These are phyloP conservation scores for Tragulus kanchil DNA, from an alignment of 2,113 vertebrate species.

Conservation along the genomic window DNA sequence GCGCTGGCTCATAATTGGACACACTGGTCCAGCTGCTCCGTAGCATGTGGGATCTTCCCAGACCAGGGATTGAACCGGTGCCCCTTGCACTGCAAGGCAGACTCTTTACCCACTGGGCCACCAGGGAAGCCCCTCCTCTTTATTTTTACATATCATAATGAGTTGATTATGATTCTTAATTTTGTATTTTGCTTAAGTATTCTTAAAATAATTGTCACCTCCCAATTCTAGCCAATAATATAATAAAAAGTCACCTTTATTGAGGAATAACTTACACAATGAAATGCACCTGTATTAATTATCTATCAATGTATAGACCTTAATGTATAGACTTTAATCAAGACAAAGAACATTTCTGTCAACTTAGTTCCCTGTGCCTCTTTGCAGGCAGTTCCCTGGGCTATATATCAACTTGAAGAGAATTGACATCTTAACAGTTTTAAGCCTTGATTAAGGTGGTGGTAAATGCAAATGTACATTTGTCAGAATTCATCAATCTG, in stretches of 20 bases:
- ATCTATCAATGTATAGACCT: not conserved
- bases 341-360: not conserved
- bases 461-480: no score
- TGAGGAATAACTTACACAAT: not conserved
- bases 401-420: not conserved
- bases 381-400: not conserved
- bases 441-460: not conserved
- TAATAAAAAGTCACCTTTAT: slow-evolving; percentile 31
- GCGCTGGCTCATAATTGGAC: no score
- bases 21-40: no score
- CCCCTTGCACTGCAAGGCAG: no score
- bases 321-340: not conserved
- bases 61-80: no score
- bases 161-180: not conserved
- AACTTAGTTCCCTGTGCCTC: not conserved
- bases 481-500: not conserved
- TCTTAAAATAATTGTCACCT: not conserved
- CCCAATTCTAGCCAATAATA: not conserved
- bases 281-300: not conserved
- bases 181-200: not conserved
- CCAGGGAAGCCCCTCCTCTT: no score
- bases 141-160: not conserved
- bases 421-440: not conserved
- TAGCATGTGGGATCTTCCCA: no score
- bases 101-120: no score